Conservation (phyloP, 2,797 vertebrate species). For the Eidolon dupreanum region DNA sequence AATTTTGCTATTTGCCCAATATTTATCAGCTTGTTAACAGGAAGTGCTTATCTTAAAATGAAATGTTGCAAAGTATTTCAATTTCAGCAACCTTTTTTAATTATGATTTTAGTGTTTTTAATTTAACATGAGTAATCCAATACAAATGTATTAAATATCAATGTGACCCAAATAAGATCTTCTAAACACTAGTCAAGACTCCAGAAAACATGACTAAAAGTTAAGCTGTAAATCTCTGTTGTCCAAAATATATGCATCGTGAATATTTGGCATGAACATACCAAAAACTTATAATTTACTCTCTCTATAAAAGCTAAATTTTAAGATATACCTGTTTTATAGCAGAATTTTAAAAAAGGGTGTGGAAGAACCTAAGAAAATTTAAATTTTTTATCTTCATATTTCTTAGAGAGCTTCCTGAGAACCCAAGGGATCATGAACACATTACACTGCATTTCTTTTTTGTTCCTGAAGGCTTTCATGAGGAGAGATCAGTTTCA, state of each 20-base stretch:
- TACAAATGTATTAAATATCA: background rate
- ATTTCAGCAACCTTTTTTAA: background rate
- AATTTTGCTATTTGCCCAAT: background rate
- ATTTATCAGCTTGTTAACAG: background rate
- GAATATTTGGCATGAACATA: background rate
- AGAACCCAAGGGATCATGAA: background rate
- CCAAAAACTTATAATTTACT: background rate
- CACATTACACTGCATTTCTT: background rate
- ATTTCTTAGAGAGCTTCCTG: background rate
- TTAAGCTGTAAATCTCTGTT: background rate
- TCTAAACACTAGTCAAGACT: background rate
- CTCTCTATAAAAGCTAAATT: background rate
- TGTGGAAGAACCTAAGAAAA: background rate
- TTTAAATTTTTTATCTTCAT: background rate
- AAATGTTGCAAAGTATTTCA: background rate
- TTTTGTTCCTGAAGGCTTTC: constrained; percentile 33
- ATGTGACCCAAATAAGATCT: background rate
- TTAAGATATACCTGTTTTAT: background rate
- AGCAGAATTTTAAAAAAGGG: background rate
- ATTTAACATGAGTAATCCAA: background rate
- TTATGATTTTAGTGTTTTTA: background rate
- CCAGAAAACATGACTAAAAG: background rate
- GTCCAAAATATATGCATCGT: background rate
- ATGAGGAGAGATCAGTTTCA: background rate
- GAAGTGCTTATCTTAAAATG: background rate